phyloP scores from a whole-genome alignment of 30 jellyfish, hydroid and myxozoan species.

The Nemopilema nomurai region DNA sequence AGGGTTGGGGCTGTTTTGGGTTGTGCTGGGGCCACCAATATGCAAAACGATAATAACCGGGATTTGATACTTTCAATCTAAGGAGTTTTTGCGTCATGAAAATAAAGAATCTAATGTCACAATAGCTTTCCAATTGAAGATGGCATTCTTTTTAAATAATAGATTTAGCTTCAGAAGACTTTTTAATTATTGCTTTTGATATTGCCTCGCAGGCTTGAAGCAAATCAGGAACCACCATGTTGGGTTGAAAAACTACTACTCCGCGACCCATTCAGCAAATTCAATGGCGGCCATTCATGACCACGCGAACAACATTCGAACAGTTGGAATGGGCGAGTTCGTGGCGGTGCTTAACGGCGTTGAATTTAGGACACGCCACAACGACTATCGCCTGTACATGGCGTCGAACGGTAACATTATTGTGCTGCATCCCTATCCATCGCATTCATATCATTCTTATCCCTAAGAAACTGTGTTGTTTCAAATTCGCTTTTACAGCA shows the following conservation, averaged over 20 bases:
- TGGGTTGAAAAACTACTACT: slow-evolving; percentile 77
- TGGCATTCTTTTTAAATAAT: neutral
- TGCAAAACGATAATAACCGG: too few species aligned
- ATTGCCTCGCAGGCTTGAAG: slow-evolving; percentile 68
- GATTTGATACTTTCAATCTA: too few species aligned
- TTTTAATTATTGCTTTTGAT: too few species aligned
- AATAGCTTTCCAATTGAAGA: neutral
- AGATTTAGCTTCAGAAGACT: neutral
- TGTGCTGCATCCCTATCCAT: neutral
- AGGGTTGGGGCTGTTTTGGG: too few species aligned
- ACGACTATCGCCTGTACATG: slow-evolving; percentile 92
- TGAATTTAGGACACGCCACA: slow-evolving; percentile 94
- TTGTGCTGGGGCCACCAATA: too few species aligned
- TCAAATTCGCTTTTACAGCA: too few species aligned
- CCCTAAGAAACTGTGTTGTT: too few species aligned
- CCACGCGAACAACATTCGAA: slow-evolving; percentile 89
- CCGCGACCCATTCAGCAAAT: slow-evolving; percentile 68
- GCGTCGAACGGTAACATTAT: slow-evolving; percentile 32
- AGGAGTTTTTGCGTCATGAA: too few species aligned
- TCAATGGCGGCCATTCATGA: slow-evolving; percentile 94
- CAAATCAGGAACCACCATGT: slow-evolving; percentile 58
- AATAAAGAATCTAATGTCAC: too few species aligned
- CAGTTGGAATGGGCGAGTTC: slow-evolving; percentile 97
- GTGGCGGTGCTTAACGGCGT: slow-evolving; percentile 93
- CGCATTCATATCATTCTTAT: too few species aligned